A percentile compares a stretch with the other conserved stretches of the same genome.
Conservation (phyloP, 2,797 vertebrate genomes). For the Macrochelys suwanniensis region DNA sequence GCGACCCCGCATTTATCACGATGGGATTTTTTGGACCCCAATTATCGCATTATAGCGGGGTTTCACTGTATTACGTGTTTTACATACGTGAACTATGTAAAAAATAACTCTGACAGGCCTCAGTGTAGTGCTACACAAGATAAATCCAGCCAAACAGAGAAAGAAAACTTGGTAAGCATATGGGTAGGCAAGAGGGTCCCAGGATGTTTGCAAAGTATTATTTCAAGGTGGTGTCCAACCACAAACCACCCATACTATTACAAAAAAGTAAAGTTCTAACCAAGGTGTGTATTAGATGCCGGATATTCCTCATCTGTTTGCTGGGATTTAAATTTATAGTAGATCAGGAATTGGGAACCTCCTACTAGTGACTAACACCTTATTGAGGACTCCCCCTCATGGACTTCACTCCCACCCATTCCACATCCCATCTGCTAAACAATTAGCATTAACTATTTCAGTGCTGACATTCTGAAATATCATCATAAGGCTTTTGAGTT, state of each 20-base stretch:
- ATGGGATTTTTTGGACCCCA: too few species aligned
- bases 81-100: background rate
- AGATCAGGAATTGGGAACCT: background rate
- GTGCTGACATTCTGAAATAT: background rate
- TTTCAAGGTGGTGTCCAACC: background rate
- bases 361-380: background rate
- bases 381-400: background rate
- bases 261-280: background rate
- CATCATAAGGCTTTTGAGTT: too few species aligned
- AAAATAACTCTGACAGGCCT: background rate
- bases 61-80: background rate
- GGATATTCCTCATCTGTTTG: background rate
- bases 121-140: background rate
- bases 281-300: background rate
- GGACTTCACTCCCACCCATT: too few species aligned
- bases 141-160: background rate
- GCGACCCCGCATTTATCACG: too few species aligned
- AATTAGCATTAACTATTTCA: background rate
- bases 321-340: background rate
- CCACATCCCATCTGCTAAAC: too few species aligned
- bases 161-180: background rate
- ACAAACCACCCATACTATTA: background rate
- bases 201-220: background rate
- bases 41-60: too few species aligned
- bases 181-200: background rate